Evolutionary conservation across 1,140 invertebrate genomes (phyloP), one percentile per base, ranked within the genome.

Genomic region (Zaprionus vittiger): DNA sequence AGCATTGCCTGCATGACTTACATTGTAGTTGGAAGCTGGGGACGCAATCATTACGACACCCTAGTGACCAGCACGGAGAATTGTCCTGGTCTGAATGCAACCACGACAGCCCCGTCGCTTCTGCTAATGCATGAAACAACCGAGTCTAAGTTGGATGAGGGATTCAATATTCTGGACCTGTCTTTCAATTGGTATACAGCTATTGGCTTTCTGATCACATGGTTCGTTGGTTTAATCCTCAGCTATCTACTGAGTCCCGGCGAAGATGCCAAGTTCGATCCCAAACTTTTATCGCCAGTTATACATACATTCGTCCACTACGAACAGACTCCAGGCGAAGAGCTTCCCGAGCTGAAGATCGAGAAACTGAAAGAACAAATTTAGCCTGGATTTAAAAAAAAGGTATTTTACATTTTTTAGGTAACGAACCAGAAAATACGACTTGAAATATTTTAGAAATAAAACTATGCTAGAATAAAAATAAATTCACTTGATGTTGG

Each of bases 11-110:
- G 96, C 17, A 95, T 96, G 72, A 94, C 95, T 11, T 96, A 95
- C 95, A 95, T 98, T 49, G 96, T 96, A 2, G 93, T 97, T 26
- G 96, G 96, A 7, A 95, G 96, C 1, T 96, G 97, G 91, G 85
- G 85, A 9, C 73, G 83, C 5, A 75, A 84, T 47, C 80, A 91
- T 20, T 92, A 92, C 47, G 56, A 31, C 0, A 83, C 92, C 1
- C 94, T 95, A 81, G 93, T 94, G 1, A 89, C 94, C 2, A 95
- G 93, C 12, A 91, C 95, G 1, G 94, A 94, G 7, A 94, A 94
- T n/a, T 96, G 96, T 73, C 81, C 94, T 14, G 93, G 93, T 0
- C 49, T 90, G 3, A 90, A 92, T 73, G 71, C 56, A 5, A 80
- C 72, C 17, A 73, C 37, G 22, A 67, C 72, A 22, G 65, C 41